Evolutionary conservation across 2,797 vertebrate genomes (phyloP).

Genomic region (Clarias pachynema): DNA sequence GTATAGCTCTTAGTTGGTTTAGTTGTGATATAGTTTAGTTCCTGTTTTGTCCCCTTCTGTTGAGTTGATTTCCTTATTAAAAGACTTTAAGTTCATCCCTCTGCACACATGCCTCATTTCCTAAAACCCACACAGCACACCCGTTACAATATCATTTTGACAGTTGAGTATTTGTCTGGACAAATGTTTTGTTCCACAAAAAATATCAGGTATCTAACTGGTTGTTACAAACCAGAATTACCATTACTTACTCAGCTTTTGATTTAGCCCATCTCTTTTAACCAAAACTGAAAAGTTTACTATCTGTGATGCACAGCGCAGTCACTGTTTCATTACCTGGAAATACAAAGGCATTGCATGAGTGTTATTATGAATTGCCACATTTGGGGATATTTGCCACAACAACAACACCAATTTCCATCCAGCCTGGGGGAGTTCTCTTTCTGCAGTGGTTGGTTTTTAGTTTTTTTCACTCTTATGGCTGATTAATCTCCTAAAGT

Average conservation of each 20-base stretch:
- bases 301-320: neutral
- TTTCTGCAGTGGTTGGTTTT: neutral
- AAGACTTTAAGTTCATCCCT: too few relatives aligned
- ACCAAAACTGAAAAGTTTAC: neutral
- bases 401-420: neutral
- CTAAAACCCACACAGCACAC: too few relatives aligned
- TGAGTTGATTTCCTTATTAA: too few relatives aligned
- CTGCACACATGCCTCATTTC: too few relatives aligned
- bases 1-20: too few relatives aligned
- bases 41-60: too few relatives aligned
- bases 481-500: neutral
- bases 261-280: neutral
- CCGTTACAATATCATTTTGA: neutral
- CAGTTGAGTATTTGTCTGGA: neutral
- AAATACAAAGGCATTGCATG: neutral
- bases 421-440: neutral
- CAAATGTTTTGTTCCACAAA: too few relatives aligned
- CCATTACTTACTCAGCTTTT: too few relatives aligned
- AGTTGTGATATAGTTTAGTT: too few relatives aligned
- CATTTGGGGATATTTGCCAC: constrained; percentile 1
- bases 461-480: neutral
- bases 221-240: too few relatives aligned
- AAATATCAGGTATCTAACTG: too few relatives aligned
- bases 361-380: neutral
- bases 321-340: neutral